A percentile compares a stretch with the other conserved stretches of the same genome.
phyloP scores from a whole-genome alignment of 2,888 invertebrate genomes.

The Drosophila greeni region DNA sequence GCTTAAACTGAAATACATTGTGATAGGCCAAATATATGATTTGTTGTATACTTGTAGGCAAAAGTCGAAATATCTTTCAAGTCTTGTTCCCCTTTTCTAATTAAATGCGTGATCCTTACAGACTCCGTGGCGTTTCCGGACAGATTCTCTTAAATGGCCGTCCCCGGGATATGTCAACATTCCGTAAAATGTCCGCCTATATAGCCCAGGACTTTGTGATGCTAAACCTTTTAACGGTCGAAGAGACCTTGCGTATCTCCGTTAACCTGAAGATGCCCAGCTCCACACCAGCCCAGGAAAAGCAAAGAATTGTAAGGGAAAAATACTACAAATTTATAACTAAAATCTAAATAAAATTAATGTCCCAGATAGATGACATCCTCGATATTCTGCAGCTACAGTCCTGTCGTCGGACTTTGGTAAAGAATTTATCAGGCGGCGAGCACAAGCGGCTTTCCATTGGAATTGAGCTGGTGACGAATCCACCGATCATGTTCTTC shows the following conservation, averaged over 20 bases:
- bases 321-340: fast-evolving
- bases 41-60: neutral
- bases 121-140: slow-evolving; percentile 81
- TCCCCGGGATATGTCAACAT: slow-evolving; percentile 82
- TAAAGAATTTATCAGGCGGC: slow-evolving; percentile 89
- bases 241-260: slow-evolving; percentile 89
- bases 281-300: slow-evolving; percentile 81
- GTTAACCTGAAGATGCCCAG: slow-evolving; percentile 90
- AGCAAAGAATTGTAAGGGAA: slow-evolving; percentile 83
- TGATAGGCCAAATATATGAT: neutral
- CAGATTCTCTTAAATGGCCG: slow-evolving; percentile 85
- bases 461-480: slow-evolving; percentile 92
- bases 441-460: slow-evolving; percentile 93
- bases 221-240: slow-evolving; percentile 88
- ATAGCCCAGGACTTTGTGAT: slow-evolving; percentile 93
- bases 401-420: slow-evolving; percentile 83
- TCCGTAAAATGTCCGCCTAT: slow-evolving; percentile 83
- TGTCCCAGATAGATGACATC: slow-evolving; percentile 86
- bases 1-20: slow-evolving; percentile 1
- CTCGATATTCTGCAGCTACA: slow-evolving; percentile 86
- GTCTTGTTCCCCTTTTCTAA: neutral
- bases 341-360: neutral
- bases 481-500: slow-evolving; percentile 95
- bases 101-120: slow-evolving; percentile 20
- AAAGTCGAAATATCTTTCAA: neutral